These are phyloP conservation scores for Aphaenogaster rudis DNA, from an alignment of 1,140 invertebrate genomes.

Conservation along the genomic window DNA sequence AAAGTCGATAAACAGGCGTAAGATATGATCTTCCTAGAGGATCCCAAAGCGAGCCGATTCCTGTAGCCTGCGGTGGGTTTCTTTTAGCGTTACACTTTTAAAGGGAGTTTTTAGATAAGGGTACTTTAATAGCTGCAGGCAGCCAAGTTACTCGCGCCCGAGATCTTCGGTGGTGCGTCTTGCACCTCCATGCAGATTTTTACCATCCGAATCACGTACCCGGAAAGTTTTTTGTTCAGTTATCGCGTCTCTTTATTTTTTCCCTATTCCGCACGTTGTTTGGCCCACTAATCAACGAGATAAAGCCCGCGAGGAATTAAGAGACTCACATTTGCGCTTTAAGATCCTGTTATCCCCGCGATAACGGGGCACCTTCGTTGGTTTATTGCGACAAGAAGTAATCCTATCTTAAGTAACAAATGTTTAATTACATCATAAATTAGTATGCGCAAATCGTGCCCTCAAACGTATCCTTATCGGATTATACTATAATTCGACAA, in stretches of 20 bases:
- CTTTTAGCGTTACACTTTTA: slow-evolving; percentile 78
- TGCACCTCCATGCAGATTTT: slow-evolving; percentile 55
- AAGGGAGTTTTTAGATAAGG: slow-evolving; percentile 82
- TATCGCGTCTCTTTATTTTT: slow-evolving; percentile 57
- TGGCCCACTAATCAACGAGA: slow-evolving; percentile 62
- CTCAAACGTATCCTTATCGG: background rate
- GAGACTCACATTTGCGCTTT: slow-evolving; percentile 11
- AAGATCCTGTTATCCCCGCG: background rate
- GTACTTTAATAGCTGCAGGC: slow-evolving; percentile 78
- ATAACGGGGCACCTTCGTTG: slow-evolving; percentile 19
- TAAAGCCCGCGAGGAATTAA: slow-evolving; percentile 54
- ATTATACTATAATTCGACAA: background rate
- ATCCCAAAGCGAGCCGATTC: slow-evolving; percentile 63
- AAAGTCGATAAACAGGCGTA: slow-evolving; percentile 77
- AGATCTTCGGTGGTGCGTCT: slow-evolving; percentile 36
- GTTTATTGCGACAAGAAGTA: slow-evolving; percentile 12
- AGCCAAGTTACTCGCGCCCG: slow-evolving; percentile 65
- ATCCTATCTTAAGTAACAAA: slow-evolving; percentile 33
- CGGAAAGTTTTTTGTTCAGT: slow-evolving; percentile 66
- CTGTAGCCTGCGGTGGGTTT: slow-evolving; percentile 67
- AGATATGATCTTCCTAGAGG: slow-evolving; percentile 75
- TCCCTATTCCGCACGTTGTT: slow-evolving; percentile 49
- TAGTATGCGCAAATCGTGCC: background rate
- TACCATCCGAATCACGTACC: slow-evolving; percentile 71
- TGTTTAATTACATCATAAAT: slow-evolving; percentile 23